These are phyloP conservation scores for Aramus guarauna DNA, from an alignment of 2,113 vertebrate species.

Conservation along the genomic window DNA sequence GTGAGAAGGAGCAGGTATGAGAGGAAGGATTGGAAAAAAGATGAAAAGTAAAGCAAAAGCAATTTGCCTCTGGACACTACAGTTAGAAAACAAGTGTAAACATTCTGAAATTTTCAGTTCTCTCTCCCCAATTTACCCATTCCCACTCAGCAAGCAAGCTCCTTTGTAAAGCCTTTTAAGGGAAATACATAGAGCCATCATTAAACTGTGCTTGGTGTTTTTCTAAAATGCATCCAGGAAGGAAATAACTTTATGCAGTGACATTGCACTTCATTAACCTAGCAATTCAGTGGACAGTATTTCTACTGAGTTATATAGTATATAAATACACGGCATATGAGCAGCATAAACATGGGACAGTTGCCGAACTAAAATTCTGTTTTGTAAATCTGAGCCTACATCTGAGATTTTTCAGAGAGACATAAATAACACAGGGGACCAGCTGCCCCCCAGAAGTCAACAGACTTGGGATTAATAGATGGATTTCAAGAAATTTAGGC, in stretches of 20 bases:
- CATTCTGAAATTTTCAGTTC: neutral
- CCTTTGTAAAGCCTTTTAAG: neutral
- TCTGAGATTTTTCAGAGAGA: conserved; percentile 9
- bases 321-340: neutral
- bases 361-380: conserved; percentile 11
- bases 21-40: neutral
- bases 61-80: neutral
- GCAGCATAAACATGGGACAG: conserved; percentile 8
- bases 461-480: neutral
- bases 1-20: neutral
- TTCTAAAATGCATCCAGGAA: neutral
- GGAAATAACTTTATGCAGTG: neutral
- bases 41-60: neutral
- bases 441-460: conserved; percentile 3
- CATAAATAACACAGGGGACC: neutral
- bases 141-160: neutral
- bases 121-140: neutral
- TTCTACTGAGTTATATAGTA: neutral
- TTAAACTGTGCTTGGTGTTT: neutral
- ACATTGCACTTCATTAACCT: neutral
- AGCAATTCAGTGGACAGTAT: neutral
- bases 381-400: neutral
- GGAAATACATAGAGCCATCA: neutral
- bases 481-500: conserved; percentile 24
- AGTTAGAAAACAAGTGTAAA: neutral